Percentiles rank a stretch among this genome's conserved stretches.
Evolutionary conservation across 2,113 vertebrate species (phyloP).

Genomic region (Aspidoscelis tigris): DNA sequence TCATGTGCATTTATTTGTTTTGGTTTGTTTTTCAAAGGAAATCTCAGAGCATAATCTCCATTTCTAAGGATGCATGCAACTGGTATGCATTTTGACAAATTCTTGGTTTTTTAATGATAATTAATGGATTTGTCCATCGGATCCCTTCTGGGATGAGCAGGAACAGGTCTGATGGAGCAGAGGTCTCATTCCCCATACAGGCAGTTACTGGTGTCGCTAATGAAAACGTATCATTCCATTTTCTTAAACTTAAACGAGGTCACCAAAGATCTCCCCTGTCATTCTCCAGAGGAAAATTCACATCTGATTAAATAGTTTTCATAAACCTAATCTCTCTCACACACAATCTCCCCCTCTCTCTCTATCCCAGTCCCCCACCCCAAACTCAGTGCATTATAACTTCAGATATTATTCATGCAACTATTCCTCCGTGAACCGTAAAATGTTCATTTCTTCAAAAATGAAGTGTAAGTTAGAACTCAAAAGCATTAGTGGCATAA

Average conservation of each 20-base stretch:
- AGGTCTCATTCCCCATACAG: conserved; percentile 41
- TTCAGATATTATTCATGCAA: conserved; percentile 85
- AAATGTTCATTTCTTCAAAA: conserved; percentile 87
- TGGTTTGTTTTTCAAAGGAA: too few species aligned
- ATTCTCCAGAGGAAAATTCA: conserved; percentile 82
- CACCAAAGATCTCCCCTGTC: conserved; percentile 70
- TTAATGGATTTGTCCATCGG: neutral
- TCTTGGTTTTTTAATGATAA: too few species aligned
- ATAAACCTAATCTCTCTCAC: conserved; percentile 82
- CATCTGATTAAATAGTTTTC: conserved; percentile 87
- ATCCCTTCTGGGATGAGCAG: too few species aligned
- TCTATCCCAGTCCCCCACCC: conserved; percentile 23
- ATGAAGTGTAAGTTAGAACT: conserved; percentile 78
- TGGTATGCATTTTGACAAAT: too few species aligned
- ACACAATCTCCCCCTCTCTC: neutral
- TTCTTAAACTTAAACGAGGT: conserved; percentile 78
- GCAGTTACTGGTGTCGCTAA: conserved; percentile 51
- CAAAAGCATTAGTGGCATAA: conserved; percentile 85
- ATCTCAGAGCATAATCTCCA: too few species aligned
- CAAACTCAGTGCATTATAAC: conserved; percentile 80
- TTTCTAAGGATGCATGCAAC: too few species aligned
- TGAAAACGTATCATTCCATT: conserved; percentile 48
- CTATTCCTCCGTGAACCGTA: conserved; percentile 86
- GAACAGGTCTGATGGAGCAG: conserved; percentile 39
- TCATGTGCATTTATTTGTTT: too few species aligned